Base-by-base conservation (phyloP, 2,113 vertebrate genomes). In the Oryctolagus cuniculus region DNA sequence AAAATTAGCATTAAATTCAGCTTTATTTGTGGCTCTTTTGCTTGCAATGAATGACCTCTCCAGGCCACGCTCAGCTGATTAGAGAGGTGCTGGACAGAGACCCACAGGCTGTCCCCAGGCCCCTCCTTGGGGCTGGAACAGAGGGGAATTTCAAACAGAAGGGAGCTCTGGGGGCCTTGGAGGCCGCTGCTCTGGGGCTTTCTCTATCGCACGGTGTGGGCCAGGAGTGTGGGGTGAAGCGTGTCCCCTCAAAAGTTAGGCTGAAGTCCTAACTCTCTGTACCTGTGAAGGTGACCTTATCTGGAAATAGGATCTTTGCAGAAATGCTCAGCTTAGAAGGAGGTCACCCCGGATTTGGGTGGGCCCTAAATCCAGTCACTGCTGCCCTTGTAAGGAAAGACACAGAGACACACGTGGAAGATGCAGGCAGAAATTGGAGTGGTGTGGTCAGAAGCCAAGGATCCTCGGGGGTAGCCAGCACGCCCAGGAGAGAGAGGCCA, bases 1-100 rank as follows among this genome's bases (percentile, higher is more conserved):
- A 75, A 92, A 90, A 58, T 16, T 17, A 58, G 17, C 51, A 75
- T 6, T 90, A 82, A 92, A 53, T 27, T 94, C 11, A 27, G 64
- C 66, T 95, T 90, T 92, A 73, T 82, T 94, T 87, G 64, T 86
- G 87, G 13, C 49, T 94, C 1, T 74, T 81, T 93, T 24, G 19
- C 22, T 80, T 29, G 34, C 17, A 61, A 90, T 70, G 29, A 94
- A 77, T 77, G 75, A 27, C 29, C 61, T 17, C 36, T 31, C n/a
- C 66, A 9, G 75, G 13, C 31, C 58, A 34, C 66, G 34, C 19
- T 22, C 34, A 36, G 34, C 36, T 58, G 55, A 15, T 6, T 53
- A 17, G 15, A 10, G 11, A 0, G 10, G 2, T 38, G 0, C 19
- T 51, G 34, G 63, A 31, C 80, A 16, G 27, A 70, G 0, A 72